Evolutionary conservation across 2,797 vertebrate genomes (phyloP), one percentile per base, ranked within the genome.

Genomic region (Chaetophractus vellerosus): DNA sequence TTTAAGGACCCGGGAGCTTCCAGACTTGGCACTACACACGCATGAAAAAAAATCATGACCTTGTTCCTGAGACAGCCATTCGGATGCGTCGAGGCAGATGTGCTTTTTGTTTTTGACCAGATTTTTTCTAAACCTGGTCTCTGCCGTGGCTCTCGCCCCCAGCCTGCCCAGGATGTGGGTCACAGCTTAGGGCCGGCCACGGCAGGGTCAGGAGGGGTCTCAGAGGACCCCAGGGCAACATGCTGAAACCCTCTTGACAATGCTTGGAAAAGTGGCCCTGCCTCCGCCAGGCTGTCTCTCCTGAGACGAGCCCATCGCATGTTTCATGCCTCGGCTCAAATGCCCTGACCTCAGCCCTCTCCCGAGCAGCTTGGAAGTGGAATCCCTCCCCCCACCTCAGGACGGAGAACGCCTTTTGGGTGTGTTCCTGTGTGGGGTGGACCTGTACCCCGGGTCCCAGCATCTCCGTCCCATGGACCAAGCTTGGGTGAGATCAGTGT

Each of bases 1-100:
- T n/a, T 86, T 91, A 97, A 33, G 86, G 83, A 90, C 23, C 38
- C 52, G 15, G 93, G 9, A 75, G 78, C 87, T 95, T 85, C 78
- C 92, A 66, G 76, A 85, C 82, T 61, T n/a, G 68, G 85, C 82
- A 64, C 75, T 59, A 85, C 71, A 87, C 88, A 31, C 1, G 83
- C 0, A n/a, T 50, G 68, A 36, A 50, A 55, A 66, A 57, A 80
- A 41, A 26, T 19, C n/a, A 14, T 38, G 80, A 52, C 85, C 86
- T 84, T 88, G 88, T 31, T 75, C 87, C 88, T 63, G 81, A 83
- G 87, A 87, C 87, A 31, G 28, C 89, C 36, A 7, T 45, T 50
- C 78, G 28, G 79, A 52, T 18, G 64, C 75, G 52, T 1, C 3
- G 9, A 79, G 80, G 64, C 90, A 94, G 88, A 88, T 63, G 66